phyloP scores from a whole-genome alignment of 2,888 invertebrate species.

The Julus scanicus region DNA sequence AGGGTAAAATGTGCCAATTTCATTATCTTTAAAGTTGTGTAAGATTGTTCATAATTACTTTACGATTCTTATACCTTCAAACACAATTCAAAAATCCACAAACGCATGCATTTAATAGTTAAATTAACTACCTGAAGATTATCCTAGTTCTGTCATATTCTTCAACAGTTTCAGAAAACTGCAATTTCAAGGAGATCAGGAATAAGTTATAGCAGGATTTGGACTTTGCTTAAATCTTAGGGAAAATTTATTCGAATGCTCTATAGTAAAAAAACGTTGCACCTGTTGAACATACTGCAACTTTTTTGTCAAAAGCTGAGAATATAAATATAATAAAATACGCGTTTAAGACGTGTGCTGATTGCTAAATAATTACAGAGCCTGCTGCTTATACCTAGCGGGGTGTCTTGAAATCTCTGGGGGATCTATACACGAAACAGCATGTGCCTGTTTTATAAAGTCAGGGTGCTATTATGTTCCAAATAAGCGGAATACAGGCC shows the following conservation, averaged over 20 bases:
- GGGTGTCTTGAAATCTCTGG: slow-evolving; percentile 38
- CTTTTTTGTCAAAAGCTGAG: slow-evolving; percentile 30
- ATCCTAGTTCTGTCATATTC: too few relatives aligned
- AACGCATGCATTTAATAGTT: neutral
- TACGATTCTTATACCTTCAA: too few relatives aligned
- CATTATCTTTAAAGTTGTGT: too few relatives aligned
- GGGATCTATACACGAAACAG: slow-evolving; percentile 14
- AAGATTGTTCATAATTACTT: too few relatives aligned
- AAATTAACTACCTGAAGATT: neutral
- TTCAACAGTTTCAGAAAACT: neutral
- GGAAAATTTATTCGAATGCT: slow-evolving; percentile 6
- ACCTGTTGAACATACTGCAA: slow-evolving; percentile 23
- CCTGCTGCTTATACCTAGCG: slow-evolving; percentile 18
- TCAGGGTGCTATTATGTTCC: slow-evolving; percentile 15
- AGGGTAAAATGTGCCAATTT: too few relatives aligned
- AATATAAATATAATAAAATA: slow-evolving; percentile 34
- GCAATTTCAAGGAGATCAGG: neutral
- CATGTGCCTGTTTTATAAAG: slow-evolving; percentile 6
- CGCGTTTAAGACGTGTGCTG: slow-evolving; percentile 3
- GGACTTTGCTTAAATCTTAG: neutral
- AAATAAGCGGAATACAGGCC: neutral
- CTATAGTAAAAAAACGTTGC: neutral
- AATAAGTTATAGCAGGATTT: neutral
- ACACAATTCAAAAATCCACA: too few relatives aligned
- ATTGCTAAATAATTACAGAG: slow-evolving; percentile 29